phyloP scores from a whole-genome alignment of 2,113 vertebrate genomes.

The Catharus bicknelli region DNA sequence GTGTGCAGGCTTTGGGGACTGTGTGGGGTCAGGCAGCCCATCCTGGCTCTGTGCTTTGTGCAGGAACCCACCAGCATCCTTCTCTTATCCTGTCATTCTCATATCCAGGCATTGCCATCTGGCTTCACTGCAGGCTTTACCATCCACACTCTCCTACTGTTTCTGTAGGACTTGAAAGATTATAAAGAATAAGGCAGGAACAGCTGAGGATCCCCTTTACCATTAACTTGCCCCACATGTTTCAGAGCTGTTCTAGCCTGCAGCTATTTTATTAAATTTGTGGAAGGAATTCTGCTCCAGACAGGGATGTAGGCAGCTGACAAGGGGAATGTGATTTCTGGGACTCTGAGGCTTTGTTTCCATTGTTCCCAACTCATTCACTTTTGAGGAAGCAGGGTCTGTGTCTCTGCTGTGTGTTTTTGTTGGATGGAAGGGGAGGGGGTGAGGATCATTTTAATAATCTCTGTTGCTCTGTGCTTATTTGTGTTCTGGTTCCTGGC shows the following conservation, averaged over 20 bases:
- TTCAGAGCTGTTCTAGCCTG: not conserved
- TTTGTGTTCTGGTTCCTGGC: not conserved
- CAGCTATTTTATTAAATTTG: not conserved
- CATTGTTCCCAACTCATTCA: fast-evolving
- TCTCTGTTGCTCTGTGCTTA: not conserved
- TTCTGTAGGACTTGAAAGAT: not conserved
- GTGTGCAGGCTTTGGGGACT: not conserved
- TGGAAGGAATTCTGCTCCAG: not conserved
- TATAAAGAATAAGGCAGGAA: not conserved
- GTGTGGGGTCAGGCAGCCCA: not conserved
- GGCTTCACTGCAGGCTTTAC: not conserved
- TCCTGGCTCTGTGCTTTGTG: not conserved
- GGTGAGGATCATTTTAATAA: not conserved
- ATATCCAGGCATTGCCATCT: not conserved
- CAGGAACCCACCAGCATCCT: not conserved
- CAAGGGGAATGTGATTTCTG: not conserved
- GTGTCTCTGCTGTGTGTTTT: not conserved
- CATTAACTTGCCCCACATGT: not conserved
- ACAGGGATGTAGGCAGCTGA: not conserved
- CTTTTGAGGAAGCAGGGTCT: not conserved
- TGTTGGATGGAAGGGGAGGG: not conserved
- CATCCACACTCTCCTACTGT: fast-evolving
- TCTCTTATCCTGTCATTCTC: not conserved
- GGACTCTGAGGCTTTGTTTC: not conserved
- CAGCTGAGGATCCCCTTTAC: not conserved